Evolutionary conservation across 2,888 invertebrate species (phyloP).

Genomic region (Lithodes maja): DNA sequence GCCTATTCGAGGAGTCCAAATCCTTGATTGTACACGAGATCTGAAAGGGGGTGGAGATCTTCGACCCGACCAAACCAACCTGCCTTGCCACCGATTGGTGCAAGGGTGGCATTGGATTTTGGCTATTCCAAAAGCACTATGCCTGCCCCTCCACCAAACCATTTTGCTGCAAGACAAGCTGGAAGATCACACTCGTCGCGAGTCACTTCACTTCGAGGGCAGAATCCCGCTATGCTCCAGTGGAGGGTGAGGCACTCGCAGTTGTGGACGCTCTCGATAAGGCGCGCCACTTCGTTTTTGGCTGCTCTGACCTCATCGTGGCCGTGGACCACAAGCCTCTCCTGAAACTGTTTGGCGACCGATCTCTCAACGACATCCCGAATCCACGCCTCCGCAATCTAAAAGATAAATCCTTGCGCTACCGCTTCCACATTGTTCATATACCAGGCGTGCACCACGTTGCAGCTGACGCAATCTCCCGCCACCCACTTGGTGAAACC

Average conservation of each 20-base stretch:
- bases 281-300: constrained; percentile 37
- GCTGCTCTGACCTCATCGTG: constrained; percentile 35
- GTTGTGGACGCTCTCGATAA: constrained; percentile 47
- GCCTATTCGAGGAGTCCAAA: constrained; percentile 33
- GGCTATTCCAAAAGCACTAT: constrained; percentile 49
- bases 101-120: constrained; percentile 21
- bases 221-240: constrained; percentile 43
- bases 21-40: constrained; percentile 19
- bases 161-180: constrained; percentile 35
- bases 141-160: constrained; percentile 19
- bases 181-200: constrained; percentile 43
- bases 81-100: constrained; percentile 54
- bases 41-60: constrained; percentile 8
- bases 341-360: constrained; percentile 23
- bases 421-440: constrained; percentile 33
- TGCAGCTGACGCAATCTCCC: constrained; percentile 18
- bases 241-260: constrained; percentile 41
- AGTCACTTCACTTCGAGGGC: constrained; percentile 30
- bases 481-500: constrained; percentile 15
- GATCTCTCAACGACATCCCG: constrained; percentile 12
- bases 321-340: constrained; percentile 53
- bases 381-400: constrained; percentile 41
- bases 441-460: constrained; percentile 20
- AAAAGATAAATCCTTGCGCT: constrained; percentile 35
- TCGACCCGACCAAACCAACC: constrained; percentile 19